Percentiles rank a stretch among this genome's conserved stretches.
phyloP scores from a whole-genome alignment of 2,797 vertebrate species.

The Phylloscopus collybita region DNA sequence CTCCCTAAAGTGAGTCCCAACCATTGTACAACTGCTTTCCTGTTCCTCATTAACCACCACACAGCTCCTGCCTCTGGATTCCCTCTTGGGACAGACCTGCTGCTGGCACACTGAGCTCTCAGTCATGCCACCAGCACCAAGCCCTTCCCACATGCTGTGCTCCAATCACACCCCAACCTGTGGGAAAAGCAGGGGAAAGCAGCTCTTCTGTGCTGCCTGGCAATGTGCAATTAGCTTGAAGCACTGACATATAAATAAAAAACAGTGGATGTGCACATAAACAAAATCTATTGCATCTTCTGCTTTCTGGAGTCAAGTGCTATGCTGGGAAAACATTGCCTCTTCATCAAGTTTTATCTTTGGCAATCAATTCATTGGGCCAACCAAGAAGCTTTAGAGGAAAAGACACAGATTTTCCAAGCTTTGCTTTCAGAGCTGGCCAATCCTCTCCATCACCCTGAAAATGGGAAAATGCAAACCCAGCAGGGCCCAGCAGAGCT shows the following conservation, averaged over 20 bases:
- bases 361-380: constrained; percentile 23
- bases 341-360: constrained; percentile 49
- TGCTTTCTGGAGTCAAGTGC: constrained; percentile 11
- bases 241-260: neutral
- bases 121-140: accelerated
- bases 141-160: neutral
- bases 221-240: neutral
- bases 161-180: accelerated
- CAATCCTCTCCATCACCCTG: neutral
- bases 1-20: neutral
- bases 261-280: constrained; percentile 1
- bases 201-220: neutral
- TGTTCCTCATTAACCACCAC: neutral
- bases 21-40: neutral
- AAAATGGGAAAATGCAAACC: neutral
- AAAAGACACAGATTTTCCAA: neutral
- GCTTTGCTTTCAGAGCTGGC: neutral
- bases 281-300: constrained; percentile 47
- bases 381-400: neutral
- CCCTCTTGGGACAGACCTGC: neutral
- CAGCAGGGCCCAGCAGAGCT: neutral
- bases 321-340: constrained; percentile 28
- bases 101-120: neutral
- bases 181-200: neutral
- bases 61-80: neutral